Percentiles rank a stretch among this genome's conserved stretches.
These are phyloP conservation scores for Lanius collurio DNA, from an alignment of 2,113 vertebrate species.

Conservation along the genomic window DNA sequence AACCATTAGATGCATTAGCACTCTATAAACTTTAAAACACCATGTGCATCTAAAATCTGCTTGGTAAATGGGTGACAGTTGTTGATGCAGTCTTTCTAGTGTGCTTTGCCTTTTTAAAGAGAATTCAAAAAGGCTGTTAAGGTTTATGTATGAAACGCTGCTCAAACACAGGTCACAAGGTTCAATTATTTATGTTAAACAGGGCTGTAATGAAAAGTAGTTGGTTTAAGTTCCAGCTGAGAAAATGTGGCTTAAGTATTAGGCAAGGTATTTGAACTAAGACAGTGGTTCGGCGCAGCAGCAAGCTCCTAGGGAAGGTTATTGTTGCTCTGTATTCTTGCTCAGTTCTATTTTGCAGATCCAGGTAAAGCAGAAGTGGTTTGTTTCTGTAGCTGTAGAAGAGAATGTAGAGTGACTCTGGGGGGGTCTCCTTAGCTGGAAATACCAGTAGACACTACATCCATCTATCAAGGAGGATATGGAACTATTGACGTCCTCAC, in stretches of 20 bases:
- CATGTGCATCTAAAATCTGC: not conserved
- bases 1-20: not conserved
- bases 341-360: not conserved
- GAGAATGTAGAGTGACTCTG: not conserved
- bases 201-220: not conserved
- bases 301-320: not conserved
- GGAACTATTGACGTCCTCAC: not conserved
- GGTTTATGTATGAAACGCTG: not conserved
- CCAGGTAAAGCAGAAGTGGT: not conserved
- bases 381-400: not conserved
- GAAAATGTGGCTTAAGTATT: not conserved
- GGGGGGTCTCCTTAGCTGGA: not conserved
- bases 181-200: not conserved
- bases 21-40: not conserved
- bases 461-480: not conserved
- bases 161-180: not conserved
- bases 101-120: not conserved
- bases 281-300: not conserved
- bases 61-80: conserved; percentile 12
- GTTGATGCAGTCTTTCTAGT: not conserved
- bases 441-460: not conserved
- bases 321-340: fast-evolving
- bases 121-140: not conserved
- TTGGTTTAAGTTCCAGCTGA: not conserved
- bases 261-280: not conserved